Evolutionary conservation across 2,113 vertebrate species (phyloP).

Genomic region (Rafetus swinhoei): DNA sequence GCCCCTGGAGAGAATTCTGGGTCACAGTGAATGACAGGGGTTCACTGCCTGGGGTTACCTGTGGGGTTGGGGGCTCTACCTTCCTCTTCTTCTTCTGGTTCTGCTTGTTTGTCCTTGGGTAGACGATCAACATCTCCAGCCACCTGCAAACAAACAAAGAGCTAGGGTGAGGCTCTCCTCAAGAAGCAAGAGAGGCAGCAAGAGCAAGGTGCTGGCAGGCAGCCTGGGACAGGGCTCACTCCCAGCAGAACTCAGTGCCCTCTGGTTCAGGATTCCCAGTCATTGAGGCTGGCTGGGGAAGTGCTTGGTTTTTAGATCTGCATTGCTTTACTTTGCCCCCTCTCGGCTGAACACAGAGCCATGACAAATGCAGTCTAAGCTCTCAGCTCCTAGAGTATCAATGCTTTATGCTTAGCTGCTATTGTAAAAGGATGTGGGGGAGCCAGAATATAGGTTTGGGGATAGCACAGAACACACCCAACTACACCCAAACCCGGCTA

Average conservation of each 20-base stretch:
- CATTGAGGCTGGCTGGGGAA: background rate
- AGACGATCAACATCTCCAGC: slow-evolving; percentile 94
- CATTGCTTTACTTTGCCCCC: background rate
- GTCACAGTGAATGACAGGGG: accelerated
- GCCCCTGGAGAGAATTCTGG: accelerated
- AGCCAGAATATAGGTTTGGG: background rate
- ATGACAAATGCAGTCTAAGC: background rate
- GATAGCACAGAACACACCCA: background rate
- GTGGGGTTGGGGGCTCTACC: slow-evolving; percentile 93
- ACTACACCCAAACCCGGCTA: background rate
- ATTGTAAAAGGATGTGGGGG: background rate
- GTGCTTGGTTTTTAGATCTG: background rate
- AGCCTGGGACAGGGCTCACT: background rate
- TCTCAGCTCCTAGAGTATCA: background rate
- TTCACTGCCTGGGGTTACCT: slow-evolving; percentile 79
- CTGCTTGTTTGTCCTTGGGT: slow-evolving; percentile 96
- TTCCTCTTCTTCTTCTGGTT: slow-evolving; percentile 99
- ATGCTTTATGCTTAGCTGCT: background rate
- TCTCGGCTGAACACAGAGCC: background rate
- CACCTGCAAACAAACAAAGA: slow-evolving; percentile 80
- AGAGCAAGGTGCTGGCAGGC: background rate
- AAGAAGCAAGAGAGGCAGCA: accelerated
- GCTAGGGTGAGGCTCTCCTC: background rate
- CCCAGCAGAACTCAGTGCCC: background rate
- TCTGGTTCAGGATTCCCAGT: background rate